Conservation (phyloP, 2,797 vertebrate genomes). For the Xenops minutus region DNA sequence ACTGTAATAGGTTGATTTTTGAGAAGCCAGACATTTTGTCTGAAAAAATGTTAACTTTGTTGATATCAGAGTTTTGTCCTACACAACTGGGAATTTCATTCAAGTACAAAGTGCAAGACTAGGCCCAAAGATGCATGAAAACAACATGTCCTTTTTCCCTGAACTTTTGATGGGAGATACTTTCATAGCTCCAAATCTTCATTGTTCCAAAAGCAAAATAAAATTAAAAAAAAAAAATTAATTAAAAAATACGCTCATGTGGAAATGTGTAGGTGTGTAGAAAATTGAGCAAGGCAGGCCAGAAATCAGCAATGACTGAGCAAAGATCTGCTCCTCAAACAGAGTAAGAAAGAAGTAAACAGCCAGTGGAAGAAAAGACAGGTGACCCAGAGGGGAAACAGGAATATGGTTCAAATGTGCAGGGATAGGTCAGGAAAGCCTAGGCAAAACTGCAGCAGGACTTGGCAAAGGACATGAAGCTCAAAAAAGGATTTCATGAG, state of each 20-base stretch:
- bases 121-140: neutral
- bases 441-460: neutral
- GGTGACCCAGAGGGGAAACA: fast-evolving
- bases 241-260: neutral
- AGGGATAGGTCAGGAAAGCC: neutral
- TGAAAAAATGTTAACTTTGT: neutral
- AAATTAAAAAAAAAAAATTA: neutral
- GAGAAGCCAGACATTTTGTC: neutral
- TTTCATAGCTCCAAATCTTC: neutral
- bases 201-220: neutral
- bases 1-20: neutral
- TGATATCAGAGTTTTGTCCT: neutral
- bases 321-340: neutral
- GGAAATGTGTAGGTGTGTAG: neutral
- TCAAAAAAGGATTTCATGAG: neutral
- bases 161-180: neutral
- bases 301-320: neutral
- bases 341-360: neutral
- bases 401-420: too few relatives aligned
- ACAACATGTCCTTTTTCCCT: neutral
- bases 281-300: neutral
- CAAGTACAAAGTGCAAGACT: neutral
- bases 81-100: neutral
- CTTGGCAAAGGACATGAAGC: neutral
- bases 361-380: neutral